Conservation (phyloP, 2,797 vertebrate species). For the Helarctos malayanus region DNA sequence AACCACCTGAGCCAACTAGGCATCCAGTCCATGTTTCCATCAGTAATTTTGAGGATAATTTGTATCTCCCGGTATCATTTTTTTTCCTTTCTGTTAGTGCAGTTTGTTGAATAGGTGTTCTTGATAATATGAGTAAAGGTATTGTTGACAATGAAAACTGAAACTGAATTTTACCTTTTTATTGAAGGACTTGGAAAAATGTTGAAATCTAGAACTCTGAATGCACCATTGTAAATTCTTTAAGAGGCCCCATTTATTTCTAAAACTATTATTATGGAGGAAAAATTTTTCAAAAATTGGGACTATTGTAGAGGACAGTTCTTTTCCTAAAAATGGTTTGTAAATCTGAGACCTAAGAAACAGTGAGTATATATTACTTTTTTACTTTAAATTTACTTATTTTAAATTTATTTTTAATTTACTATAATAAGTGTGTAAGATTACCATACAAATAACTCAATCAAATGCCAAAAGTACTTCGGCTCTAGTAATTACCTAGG, state of each 20-base stretch:
- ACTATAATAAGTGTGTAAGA: background rate
- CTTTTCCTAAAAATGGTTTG: slow-evolving; percentile 18
- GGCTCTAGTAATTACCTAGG: background rate
- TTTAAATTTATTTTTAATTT: background rate
- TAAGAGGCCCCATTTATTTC: background rate
- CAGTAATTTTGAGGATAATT: background rate
- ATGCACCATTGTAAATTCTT: background rate
- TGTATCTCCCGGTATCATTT: background rate
- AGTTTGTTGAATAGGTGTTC: slow-evolving; percentile 3
- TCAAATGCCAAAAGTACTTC: background rate
- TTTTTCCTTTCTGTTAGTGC: background rate
- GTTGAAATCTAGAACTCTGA: slow-evolving; percentile 6
- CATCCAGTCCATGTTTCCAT: background rate
- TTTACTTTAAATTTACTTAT: too few relatives aligned
- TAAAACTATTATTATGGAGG: background rate
- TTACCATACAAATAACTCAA: background rate
- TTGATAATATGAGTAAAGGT: background rate
- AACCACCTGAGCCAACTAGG: background rate
- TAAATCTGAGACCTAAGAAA: slow-evolving; percentile 5
- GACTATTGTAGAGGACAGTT: background rate
- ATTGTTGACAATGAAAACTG: background rate
- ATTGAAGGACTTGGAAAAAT: background rate
- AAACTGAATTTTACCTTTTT: background rate
- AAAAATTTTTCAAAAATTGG: background rate
- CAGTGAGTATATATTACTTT: background rate